These are phyloP conservation scores for Nycticorax nycticorax DNA, from an alignment of 2,113 vertebrate species.

Conservation along the genomic window DNA sequence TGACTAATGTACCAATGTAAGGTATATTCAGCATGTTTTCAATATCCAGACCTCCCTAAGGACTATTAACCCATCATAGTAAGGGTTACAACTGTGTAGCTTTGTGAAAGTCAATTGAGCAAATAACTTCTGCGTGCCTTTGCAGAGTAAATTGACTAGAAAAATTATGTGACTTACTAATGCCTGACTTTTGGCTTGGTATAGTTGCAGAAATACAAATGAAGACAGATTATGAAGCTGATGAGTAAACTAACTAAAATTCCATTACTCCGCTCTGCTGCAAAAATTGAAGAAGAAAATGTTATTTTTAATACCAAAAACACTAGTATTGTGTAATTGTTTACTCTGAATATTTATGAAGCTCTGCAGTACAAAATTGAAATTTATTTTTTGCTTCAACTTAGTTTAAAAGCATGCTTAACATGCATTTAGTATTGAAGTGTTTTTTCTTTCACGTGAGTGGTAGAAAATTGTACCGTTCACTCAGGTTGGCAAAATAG, in stretches of 20 bases:
- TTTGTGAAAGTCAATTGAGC: background rate
- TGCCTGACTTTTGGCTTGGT: background rate
- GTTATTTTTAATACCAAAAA: background rate
- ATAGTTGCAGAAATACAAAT: background rate
- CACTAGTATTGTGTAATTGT: background rate
- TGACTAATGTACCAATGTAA: background rate
- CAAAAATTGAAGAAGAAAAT: background rate
- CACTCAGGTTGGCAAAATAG: background rate
- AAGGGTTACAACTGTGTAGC: background rate
- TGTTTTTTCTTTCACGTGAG: background rate
- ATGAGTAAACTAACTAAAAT: background rate
- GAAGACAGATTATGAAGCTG: background rate
- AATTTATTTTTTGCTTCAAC: background rate
- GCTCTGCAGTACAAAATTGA: background rate
- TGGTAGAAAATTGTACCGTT: background rate
- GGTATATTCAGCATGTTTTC: background rate
- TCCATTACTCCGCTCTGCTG: background rate
- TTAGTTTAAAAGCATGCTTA: background rate
- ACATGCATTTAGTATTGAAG: background rate
- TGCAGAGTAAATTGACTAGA: background rate
- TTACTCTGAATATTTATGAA: background rate
- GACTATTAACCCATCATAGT: background rate
- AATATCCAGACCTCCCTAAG: background rate
- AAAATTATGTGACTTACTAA: background rate
- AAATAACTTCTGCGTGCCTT: background rate